These are phyloP conservation scores for Paguma larvata DNA, from an alignment of 2,797 vertebrate species.

Conservation along the genomic window DNA sequence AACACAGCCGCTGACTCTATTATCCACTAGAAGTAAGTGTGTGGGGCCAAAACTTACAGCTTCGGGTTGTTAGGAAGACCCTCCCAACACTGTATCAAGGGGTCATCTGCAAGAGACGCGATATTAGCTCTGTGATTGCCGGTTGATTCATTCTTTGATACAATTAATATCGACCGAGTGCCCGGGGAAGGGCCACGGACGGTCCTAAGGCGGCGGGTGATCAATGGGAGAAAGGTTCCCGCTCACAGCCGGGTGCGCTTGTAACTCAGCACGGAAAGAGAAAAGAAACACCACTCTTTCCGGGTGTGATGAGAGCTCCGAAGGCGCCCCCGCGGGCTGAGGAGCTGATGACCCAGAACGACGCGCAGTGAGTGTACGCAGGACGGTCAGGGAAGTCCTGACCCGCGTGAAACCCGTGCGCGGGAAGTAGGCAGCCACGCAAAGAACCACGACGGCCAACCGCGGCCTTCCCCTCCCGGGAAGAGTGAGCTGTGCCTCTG, in stretches of 20 bases:
- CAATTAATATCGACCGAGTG: background rate
- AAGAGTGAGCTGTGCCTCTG: background rate
- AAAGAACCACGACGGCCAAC: background rate
- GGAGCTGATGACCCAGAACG: background rate
- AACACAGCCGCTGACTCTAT: background rate
- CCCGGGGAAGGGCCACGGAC: background rate
- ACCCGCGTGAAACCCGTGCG: fast-evolving
- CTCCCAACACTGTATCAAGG: background rate
- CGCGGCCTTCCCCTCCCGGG: too few relatives aligned
- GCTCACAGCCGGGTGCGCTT: background rate
- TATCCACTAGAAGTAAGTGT: background rate
- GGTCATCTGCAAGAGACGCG: background rate
- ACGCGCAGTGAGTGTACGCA: background rate
- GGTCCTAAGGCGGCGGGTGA: background rate
- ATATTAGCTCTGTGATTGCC: background rate
- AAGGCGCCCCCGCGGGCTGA: background rate
- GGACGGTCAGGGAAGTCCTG: background rate
- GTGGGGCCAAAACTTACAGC: background rate
- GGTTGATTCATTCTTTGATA: background rate
- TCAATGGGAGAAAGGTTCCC: background rate
- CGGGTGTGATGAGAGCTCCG: background rate
- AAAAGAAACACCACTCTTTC: background rate
- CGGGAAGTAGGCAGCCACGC: background rate
- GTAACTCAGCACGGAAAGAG: background rate
- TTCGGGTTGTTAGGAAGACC: background rate